Evolutionary conservation across 2,888 invertebrate species (phyloP).

Genomic region (Leptopilina myrica): DNA sequence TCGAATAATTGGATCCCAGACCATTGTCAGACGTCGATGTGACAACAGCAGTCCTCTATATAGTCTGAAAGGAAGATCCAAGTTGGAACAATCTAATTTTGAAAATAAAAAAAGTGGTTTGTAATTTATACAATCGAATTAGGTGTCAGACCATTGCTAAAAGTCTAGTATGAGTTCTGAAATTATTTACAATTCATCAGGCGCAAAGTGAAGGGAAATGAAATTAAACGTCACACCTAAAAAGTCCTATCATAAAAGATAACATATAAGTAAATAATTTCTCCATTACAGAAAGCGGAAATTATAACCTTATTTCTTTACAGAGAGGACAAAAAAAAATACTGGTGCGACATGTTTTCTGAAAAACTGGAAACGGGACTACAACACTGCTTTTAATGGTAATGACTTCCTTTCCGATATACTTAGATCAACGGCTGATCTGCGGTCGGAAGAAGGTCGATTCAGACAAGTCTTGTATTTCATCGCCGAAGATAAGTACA

Average conservation of each 20-base stretch:
- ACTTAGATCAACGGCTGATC: conserved; percentile 28
- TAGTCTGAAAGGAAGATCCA: too few relatives aligned
- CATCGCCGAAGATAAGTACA: conserved; percentile 30
- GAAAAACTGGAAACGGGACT: background rate
- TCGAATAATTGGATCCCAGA: too few relatives aligned
- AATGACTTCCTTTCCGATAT: conserved; percentile 25
- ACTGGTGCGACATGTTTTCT: background rate
- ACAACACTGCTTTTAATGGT: background rate
- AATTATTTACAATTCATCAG: too few relatives aligned
- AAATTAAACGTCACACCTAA: too few relatives aligned
- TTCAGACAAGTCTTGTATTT: conserved; percentile 15
- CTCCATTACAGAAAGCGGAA: background rate
- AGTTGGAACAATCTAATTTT: background rate
- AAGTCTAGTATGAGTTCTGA: too few relatives aligned
- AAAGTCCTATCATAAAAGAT: background rate
- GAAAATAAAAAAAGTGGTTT: too few relatives aligned
- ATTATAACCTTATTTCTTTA: conserved; percentile 5
- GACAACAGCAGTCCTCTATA: too few relatives aligned
- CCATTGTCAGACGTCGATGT: too few relatives aligned
- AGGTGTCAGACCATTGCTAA: too few relatives aligned
- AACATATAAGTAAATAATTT: background rate
- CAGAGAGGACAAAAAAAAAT: background rate
- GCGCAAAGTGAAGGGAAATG: too few relatives aligned
- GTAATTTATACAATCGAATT: too few relatives aligned
- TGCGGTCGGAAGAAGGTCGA: conserved; percentile 24